phyloP scores from a whole-genome alignment of 2,113 vertebrate genomes.

The Odocoileus virginianus region DNA sequence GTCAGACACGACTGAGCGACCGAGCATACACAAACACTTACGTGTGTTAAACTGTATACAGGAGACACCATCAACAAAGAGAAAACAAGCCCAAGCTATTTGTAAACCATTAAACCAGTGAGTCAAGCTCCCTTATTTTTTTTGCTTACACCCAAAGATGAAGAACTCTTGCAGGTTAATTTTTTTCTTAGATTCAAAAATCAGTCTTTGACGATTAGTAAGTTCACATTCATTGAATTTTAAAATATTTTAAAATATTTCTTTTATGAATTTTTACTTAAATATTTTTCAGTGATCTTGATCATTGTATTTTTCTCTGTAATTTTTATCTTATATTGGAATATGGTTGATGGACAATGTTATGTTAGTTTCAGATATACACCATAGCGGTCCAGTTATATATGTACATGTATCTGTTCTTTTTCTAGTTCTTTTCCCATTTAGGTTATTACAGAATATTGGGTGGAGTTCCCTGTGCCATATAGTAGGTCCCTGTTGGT shows the following conservation, averaged over 20 bases:
- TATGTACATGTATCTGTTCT: not conserved
- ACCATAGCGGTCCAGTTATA: not conserved
- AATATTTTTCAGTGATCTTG: not conserved
- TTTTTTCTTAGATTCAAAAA: conserved; percentile 20
- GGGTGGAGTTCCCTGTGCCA: not conserved
- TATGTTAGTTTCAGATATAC: not conserved
- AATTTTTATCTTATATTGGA: not conserved
- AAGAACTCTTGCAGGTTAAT: not conserved
- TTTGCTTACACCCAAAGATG: not conserved
- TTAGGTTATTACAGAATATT: not conserved
- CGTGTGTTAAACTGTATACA: not conserved
- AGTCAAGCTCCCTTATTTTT: not conserved
- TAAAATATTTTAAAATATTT: not conserved
- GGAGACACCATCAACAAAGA: not conserved
- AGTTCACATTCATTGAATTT: not conserved
- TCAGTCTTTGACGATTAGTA: not conserved
- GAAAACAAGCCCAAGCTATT: not conserved
- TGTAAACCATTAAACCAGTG: not conserved
- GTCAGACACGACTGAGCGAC: not conserved
- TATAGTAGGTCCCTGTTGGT: not conserved
- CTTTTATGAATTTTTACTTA: conserved; percentile 30
- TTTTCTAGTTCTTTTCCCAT: not conserved
- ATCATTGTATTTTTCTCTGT: conserved; percentile 5
- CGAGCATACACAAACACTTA: not conserved
- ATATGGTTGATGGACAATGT: not conserved